phyloP scores from a whole-genome alignment of 2,113 vertebrate genomes.

The Ginglymostoma cirratum region DNA sequence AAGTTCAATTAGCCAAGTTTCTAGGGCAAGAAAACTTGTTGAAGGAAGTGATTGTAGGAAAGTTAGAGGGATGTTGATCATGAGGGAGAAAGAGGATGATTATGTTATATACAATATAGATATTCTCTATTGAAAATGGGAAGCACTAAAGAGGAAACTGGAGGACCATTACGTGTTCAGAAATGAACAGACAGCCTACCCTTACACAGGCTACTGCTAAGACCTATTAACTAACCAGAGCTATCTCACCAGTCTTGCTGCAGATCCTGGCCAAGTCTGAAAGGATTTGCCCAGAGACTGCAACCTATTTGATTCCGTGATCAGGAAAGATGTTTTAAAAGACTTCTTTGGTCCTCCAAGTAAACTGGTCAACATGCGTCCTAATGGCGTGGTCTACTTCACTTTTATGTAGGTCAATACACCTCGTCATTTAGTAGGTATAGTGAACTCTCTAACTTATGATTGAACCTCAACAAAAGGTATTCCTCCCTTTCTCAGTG shows the following conservation, averaged over 20 bases:
- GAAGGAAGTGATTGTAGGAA: not conserved
- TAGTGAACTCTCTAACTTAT: not conserved
- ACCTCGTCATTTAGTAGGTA: not conserved
- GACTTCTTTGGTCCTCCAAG: not conserved
- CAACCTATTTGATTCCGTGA: not conserved
- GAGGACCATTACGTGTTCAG: too few relatives aligned
- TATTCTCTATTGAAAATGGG: too few relatives aligned
- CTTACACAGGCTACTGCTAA: too few relatives aligned
- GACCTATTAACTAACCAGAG: too few relatives aligned
- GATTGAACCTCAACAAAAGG: not conserved
- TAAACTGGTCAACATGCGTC: not conserved
- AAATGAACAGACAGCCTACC: too few relatives aligned
- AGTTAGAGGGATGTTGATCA: too few relatives aligned
- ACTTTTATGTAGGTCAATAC: not conserved
- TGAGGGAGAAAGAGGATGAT: too few relatives aligned
- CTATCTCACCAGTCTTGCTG: not conserved
- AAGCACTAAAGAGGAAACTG: too few relatives aligned
- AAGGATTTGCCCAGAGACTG: not conserved
- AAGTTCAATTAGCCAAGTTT: not conserved
- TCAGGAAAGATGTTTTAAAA: not conserved
- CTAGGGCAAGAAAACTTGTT: not conserved
- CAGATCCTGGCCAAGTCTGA: not conserved
- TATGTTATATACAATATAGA: too few relatives aligned
- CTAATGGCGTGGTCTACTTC: not conserved
- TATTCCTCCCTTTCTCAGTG: not conserved